Base-by-base conservation (phyloP, 2,888 invertebrate species). In the Brachyptera risi region DNA sequence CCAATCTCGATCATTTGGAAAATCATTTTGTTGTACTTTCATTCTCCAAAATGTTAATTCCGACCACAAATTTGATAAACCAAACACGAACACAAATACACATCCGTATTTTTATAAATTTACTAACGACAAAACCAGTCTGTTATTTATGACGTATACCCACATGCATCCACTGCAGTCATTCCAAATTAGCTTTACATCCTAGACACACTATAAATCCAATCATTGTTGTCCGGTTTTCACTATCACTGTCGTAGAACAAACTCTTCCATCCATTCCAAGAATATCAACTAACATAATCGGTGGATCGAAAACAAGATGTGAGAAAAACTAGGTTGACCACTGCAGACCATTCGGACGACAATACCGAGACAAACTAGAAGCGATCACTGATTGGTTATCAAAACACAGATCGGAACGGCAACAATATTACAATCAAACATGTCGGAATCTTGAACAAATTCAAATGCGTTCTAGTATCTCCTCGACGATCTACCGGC, bases 171-270 rank as follows among this genome's bases (percentile, higher is more conserved):
- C n/a, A n/a, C n/a, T n/a, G n/a, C n/a, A n/a, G n/a, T n/a, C n/a
- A n/a, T n/a, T n/a, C n/a, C n/a, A n/a, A n/a, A n/a, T n/a, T n/a
- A n/a, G n/a, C n/a, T n/a, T n/a, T n/a, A n/a, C n/a, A n/a, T n/a
- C n/a, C n/a, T n/a, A n/a, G n/a, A n/a, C n/a, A n/a, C n/a, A n/a
- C n/a, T n/a, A n/a, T n/a, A n/a, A n/a, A n/a, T n/a, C n/a, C n/a
- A n/a, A n/a, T n/a, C n/a, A n/a, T n/a, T n/a, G n/a, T n/a, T 42
- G 17, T 42, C 42, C 42, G 9, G 42, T 15, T n/a, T 19, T 42
- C 42, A 42, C 42, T 42, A 21, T 42, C 42, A 42, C 42, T 42
- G 42, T 19, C 21, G 19, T 19, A 42, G 42, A 42, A 42, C 42
- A 2, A n/a, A 42, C 42, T 21, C 42, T 42, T 42, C 42, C 17